These are phyloP conservation scores for Venturia canescens DNA, from an alignment of 1,140 invertebrate species.

Conservation along the genomic window DNA sequence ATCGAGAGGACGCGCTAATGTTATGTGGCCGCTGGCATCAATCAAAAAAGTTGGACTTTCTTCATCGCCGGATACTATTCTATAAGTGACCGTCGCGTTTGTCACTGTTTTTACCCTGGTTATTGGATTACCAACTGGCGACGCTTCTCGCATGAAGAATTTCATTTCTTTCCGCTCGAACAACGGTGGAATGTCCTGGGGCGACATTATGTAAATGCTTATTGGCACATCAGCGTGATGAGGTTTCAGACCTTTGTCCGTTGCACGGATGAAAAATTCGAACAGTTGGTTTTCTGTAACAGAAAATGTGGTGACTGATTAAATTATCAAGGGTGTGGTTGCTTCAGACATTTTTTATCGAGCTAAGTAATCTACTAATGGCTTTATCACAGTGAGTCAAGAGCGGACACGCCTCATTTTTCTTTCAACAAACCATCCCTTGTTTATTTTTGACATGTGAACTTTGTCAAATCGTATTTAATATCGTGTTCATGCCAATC, in stretches of 20 bases:
- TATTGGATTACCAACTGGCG: conserved; percentile 82
- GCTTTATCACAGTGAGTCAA: no score
- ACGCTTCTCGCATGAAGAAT: conserved; percentile 89
- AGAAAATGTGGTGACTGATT: conserved; percentile 1
- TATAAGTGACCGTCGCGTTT: conserved; percentile 80
- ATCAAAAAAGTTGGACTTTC: conserved; percentile 84
- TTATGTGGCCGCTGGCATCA: conserved; percentile 85
- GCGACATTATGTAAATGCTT: conserved; percentile 85
- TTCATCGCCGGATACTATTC: conserved; percentile 83
- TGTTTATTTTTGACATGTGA: no score
- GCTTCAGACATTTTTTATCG: no score
- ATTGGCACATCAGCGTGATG: conserved; percentile 88
- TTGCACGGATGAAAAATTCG: conserved; percentile 93
- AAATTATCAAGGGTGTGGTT: neutral
- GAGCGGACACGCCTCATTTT: no score
- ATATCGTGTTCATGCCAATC: no score
- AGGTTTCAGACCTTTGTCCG: conserved; percentile 85
- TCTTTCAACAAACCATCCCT: no score
- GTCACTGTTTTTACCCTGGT: conserved; percentile 81
- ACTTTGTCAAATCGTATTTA: no score
- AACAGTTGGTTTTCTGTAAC: conserved; percentile 86
- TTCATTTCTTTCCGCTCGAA: conserved; percentile 85
- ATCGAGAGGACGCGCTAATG: conserved; percentile 85
- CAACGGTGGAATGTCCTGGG: conserved; percentile 83
- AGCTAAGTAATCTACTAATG: no score